phyloP scores from a whole-genome alignment of 2,113 vertebrate species.

The Turnix velox region DNA sequence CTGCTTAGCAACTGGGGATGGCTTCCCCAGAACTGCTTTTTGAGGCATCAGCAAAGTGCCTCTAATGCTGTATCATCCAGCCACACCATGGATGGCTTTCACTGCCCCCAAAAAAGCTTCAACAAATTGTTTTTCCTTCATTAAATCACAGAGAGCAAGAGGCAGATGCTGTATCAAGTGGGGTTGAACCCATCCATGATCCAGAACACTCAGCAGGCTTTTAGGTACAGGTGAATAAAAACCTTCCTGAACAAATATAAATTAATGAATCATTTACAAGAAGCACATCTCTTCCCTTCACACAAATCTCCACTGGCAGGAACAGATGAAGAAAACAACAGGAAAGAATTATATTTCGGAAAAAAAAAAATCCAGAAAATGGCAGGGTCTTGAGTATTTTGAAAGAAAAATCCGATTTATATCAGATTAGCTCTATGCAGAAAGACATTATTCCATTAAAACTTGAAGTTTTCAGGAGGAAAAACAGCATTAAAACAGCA shows the following conservation, averaged over 20 bases:
- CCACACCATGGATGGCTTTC: not conserved
- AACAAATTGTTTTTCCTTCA: not conserved
- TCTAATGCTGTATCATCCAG: not conserved
- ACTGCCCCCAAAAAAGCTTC: not conserved
- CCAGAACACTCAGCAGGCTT: accelerated
- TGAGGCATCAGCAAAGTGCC: not conserved
- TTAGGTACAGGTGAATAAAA: not conserved
- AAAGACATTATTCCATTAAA: not conserved
- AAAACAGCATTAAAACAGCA: not conserved
- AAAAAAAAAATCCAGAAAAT: not conserved
- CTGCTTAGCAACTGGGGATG: conserved; percentile 26
- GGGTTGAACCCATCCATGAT: accelerated
- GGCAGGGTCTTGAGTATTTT: accelerated
- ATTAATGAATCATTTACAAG: not conserved
- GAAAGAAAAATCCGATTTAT: not conserved
- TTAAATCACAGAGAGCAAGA: not conserved
- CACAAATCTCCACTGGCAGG: not conserved
- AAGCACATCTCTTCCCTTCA: not conserved
- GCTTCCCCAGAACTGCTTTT: not conserved
- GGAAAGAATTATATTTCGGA: not conserved
- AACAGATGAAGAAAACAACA: accelerated
- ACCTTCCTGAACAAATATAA: not conserved
- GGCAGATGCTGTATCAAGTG: not conserved
- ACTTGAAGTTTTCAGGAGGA: not conserved
- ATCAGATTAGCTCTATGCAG: not conserved